These are phyloP conservation scores for Aspiorhynchus laticeps DNA, from an alignment of 2,113 vertebrate species.

Conservation along the genomic window DNA sequence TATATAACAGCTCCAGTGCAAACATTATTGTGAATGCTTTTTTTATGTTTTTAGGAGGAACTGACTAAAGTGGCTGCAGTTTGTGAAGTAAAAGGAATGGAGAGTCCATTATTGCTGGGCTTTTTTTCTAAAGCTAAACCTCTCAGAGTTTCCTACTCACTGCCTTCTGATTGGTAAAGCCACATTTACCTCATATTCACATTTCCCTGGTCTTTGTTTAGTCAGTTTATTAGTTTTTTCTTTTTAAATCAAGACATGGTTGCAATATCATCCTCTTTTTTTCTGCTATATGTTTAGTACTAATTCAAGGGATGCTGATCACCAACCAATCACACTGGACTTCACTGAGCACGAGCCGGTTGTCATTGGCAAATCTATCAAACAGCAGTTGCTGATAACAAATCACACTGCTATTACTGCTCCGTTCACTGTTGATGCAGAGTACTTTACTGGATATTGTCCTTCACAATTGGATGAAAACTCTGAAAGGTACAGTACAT, in stretches of 20 bases:
- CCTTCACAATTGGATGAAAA: constrained; percentile 37
- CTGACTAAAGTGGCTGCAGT: constrained; percentile 77
- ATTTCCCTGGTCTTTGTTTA: neutral
- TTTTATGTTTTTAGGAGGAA: constrained; percentile 74
- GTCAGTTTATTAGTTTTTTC: neutral
- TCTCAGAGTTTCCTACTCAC: constrained; percentile 77
- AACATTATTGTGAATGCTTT: constrained; percentile 18
- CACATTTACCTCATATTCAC: neutral
- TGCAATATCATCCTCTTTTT: neutral
- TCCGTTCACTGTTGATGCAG: constrained; percentile 76
- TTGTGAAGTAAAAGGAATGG: constrained; percentile 85
- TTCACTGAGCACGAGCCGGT: constrained; percentile 78
- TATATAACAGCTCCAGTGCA: neutral
- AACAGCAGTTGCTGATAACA: constrained; percentile 79
- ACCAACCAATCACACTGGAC: constrained; percentile 73
- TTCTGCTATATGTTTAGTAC: constrained; percentile 59
- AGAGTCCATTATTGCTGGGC: constrained; percentile 78
- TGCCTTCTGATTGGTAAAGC: constrained; percentile 58
- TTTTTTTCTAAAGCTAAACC: constrained; percentile 79
- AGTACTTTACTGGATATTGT: constrained; percentile 78
- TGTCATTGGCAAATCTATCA: constrained; percentile 67
- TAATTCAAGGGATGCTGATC: constrained; percentile 26
- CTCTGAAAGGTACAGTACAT: constrained; percentile 59
- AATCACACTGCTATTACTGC: constrained; percentile 82
- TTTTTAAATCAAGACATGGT: neutral